These are phyloP conservation scores for Mimas tiliae DNA, from an alignment of 2,888 invertebrate genomes.

Conservation along the genomic window DNA sequence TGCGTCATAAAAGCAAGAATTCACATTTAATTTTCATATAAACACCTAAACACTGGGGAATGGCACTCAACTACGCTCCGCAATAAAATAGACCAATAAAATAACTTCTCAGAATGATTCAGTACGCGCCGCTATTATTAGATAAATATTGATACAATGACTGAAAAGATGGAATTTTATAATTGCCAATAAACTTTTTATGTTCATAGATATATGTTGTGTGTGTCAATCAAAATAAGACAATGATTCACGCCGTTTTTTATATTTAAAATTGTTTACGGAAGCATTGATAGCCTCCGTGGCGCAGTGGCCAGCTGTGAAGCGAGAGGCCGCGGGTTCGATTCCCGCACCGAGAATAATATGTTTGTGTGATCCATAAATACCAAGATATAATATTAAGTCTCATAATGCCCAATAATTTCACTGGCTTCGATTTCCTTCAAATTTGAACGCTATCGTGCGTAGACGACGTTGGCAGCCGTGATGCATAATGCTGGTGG, in stretches of 20 bases:
- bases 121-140: slow-evolving; percentile 14
- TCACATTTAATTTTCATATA: slow-evolving; percentile 14
- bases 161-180: slow-evolving; percentile 24
- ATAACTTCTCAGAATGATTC: slow-evolving; percentile 20
- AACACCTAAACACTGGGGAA: slow-evolving; percentile 8
- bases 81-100: slow-evolving; percentile 19
- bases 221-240: slow-evolving; percentile 9
- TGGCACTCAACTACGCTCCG: slow-evolving; percentile 12
- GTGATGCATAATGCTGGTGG: no score
- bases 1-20: slow-evolving; percentile 10
- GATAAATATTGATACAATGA: slow-evolving; percentile 22
- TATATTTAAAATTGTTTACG: neutral
- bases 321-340: no score
- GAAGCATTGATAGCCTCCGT: neutral
- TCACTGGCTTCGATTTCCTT: no score
- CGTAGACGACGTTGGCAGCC: no score
- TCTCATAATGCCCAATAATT: no score
- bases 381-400: no score
- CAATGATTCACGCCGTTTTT: neutral
- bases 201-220: neutral
- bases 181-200: slow-evolving; percentile 13
- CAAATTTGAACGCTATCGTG: no score
- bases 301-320: no score
- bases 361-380: no score
- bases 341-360: no score